phyloP scores from a whole-genome alignment of 2,888 invertebrate species.

The Trypoxylon attenuatum region DNA sequence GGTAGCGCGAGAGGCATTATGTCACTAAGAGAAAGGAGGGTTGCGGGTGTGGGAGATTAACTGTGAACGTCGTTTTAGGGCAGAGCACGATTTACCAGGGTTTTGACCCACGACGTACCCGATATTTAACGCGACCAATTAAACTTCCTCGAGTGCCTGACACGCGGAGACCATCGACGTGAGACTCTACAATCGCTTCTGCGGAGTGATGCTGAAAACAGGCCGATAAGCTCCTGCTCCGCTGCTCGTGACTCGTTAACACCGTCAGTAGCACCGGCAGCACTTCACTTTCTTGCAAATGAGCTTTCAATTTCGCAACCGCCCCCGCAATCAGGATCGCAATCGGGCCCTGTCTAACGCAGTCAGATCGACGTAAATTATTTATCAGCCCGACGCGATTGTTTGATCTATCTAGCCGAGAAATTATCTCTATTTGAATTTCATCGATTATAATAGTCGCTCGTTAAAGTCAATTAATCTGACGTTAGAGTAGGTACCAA shows the following conservation, averaged over 20 bases:
- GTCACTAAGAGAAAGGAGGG: constrained; percentile 42
- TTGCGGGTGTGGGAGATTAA: constrained; percentile 63
- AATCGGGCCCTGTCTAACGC: not conserved
- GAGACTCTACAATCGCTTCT: constrained; percentile 21
- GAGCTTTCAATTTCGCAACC: constrained; percentile 49
- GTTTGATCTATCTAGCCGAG: not conserved
- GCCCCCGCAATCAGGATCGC: constrained; percentile 1
- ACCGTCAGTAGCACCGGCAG: constrained; percentile 12
- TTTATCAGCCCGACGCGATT: not conserved
- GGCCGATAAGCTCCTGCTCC: constrained; percentile 32
- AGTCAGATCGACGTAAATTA: not conserved
- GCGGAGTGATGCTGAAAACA: constrained; percentile 22
- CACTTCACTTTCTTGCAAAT: constrained; percentile 38
- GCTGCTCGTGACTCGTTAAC: constrained; percentile 52
- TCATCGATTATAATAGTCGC: not conserved
- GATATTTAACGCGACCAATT: constrained; percentile 42
- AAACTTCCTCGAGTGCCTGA: constrained; percentile 24
- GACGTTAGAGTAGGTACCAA: too few relatives aligned
- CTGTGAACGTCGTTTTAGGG: constrained; percentile 53
- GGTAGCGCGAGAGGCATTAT: constrained; percentile 44
- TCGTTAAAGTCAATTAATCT: too few relatives aligned
- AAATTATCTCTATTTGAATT: not conserved
- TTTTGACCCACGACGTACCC: constrained; percentile 36
- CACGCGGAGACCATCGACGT: constrained; percentile 17
- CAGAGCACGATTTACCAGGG: constrained; percentile 46